Conservation (phyloP, 2,888 invertebrate genomes). For the Xanthia icteritia region DNA sequence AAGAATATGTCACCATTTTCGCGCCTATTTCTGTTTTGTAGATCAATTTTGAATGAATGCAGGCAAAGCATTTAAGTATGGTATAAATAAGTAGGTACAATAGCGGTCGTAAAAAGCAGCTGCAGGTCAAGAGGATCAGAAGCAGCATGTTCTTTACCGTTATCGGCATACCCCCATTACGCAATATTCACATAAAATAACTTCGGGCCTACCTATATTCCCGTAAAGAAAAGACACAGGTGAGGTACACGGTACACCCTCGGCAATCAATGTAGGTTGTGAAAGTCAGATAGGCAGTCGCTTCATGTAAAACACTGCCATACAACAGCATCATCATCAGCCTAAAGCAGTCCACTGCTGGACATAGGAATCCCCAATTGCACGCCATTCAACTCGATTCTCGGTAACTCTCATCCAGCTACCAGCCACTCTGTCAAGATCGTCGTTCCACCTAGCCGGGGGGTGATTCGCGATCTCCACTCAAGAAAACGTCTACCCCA, state of each 20-base stretch:
- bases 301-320: not conserved
- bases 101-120: not conserved
- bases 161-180: not conserved
- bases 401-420: too few relatives aligned
- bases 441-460: too few relatives aligned
- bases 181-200: not conserved
- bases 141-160: not conserved
- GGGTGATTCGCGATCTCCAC: too few relatives aligned
- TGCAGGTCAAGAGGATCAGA: not conserved
- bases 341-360: too few relatives aligned
- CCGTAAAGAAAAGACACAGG: not conserved
- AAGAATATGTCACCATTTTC: constrained; percentile 7
- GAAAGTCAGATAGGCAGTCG: not conserved
- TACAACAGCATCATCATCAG: not conserved
- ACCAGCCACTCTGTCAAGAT: too few relatives aligned
- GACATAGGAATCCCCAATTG: too few relatives aligned
- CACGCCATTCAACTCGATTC: too few relatives aligned
- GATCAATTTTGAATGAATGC: constrained; percentile 5
- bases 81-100: not conserved
- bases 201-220: not conserved
- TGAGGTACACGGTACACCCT: not conserved
- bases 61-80: too few relatives aligned
- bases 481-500: too few relatives aligned
- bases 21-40: constrained; percentile 14
- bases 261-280: not conserved